Evolutionary conservation across 1,140 invertebrate species (phyloP).

Genomic region (Lepidurus apus): DNA sequence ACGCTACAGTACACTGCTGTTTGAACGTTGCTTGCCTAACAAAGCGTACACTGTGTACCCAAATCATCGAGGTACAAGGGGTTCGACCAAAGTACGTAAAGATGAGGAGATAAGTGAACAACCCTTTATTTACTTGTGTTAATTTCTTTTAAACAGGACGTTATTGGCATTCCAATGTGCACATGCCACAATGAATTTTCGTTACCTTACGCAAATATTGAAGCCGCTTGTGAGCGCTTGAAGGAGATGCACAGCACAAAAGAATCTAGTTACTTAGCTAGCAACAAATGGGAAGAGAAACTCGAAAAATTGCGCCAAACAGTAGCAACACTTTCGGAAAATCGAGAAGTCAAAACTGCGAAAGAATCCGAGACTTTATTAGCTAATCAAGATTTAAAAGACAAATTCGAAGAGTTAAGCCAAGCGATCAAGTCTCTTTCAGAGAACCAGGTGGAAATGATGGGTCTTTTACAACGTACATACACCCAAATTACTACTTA

Average conservation of each 20-base stretch:
- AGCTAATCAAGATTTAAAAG: not conserved
- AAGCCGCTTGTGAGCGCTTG: not conserved
- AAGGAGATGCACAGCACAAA: not conserved
- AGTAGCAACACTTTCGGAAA: not conserved
- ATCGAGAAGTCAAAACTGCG: not conserved
- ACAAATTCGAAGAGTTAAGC: not conserved
- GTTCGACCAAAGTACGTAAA: not conserved
- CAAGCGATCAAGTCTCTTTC: not conserved
- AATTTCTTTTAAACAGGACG: not conserved
- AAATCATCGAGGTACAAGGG: not conserved
- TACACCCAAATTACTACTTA: not conserved
- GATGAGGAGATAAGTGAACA: not conserved
- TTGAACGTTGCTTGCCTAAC: conserved; percentile 30
- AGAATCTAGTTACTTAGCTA: not conserved
- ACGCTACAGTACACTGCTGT: conserved; percentile 29
- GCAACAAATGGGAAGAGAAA: not conserved
- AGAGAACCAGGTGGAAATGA: no score
- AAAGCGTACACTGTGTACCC: conserved; percentile 31
- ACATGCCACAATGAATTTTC: not conserved
- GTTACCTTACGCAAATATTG: not conserved
- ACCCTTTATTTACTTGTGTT: not conserved
- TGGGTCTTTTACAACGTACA: not conserved
- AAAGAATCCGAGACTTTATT: not conserved
- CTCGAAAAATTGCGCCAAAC: not conserved
- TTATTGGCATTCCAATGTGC: not conserved